phyloP scores from a whole-genome alignment of 2,888 invertebrate species.

The Archips crataeganus region DNA sequence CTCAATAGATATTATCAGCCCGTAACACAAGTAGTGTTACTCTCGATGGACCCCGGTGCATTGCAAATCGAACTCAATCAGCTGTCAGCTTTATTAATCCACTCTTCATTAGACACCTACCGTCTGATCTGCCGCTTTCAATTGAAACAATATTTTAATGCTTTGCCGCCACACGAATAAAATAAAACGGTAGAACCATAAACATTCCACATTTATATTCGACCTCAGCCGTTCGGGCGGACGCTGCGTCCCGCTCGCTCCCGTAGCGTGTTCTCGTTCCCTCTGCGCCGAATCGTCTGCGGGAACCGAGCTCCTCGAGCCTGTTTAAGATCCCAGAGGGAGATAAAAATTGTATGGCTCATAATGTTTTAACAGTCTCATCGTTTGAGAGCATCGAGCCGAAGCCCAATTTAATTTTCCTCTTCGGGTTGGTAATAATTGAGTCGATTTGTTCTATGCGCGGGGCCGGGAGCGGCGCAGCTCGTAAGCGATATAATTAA shows the following conservation, averaged over 20 bases:
- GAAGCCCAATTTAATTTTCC: constrained; percentile 80
- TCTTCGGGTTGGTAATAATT: constrained; percentile 76
- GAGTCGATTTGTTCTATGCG: constrained; percentile 80
- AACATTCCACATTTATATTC: constrained; percentile 86
- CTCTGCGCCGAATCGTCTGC: constrained; percentile 81
- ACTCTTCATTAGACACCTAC: constrained; percentile 77
- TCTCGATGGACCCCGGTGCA: constrained; percentile 55
- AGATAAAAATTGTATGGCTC: constrained; percentile 82
- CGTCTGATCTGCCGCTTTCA: constrained; percentile 82
- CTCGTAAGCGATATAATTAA: constrained; percentile 77
- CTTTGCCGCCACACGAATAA: constrained; percentile 80
- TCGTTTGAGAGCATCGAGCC: constrained; percentile 66
- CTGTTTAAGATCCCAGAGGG: constrained; percentile 72
- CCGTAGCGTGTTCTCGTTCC: constrained; percentile 60
- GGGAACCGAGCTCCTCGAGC: constrained; percentile 62
- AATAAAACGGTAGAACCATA: constrained; percentile 86
- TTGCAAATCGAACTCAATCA: constrained; percentile 78
- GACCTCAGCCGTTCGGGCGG: constrained; percentile 80
- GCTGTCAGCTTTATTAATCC: constrained; percentile 74
- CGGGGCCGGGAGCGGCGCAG: constrained; percentile 62
- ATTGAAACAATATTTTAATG: constrained; percentile 85
- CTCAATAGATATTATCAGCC: constrained; percentile 56
- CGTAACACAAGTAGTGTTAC: constrained; percentile 71
- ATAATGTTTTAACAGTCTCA: constrained; percentile 83
- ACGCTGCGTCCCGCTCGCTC: constrained; percentile 59